Evolutionary conservation across 2,888 invertebrate species (phyloP), one percentile per base, ranked within the genome.

Genomic region (Slavum lentiscoides): DNA sequence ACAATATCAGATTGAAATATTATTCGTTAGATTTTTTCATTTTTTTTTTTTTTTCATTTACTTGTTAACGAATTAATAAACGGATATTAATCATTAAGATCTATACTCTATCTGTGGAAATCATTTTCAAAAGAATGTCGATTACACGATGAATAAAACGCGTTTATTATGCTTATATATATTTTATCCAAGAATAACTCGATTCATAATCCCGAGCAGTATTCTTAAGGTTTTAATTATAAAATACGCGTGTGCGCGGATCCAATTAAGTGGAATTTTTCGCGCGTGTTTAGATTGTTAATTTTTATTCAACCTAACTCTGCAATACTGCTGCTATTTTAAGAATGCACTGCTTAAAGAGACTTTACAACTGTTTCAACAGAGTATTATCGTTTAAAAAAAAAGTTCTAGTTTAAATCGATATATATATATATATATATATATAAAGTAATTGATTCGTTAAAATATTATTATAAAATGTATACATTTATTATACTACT

Each of bases 241-340:
- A 53, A 69, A 69, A 77, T 21, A 30, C 17, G 61, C 61, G 74
- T 62, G 53, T 21, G 19, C 11, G 53, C 23, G 11, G 21, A 53
- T 69, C 76, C 76, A 77, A 77, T 77, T 77, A 77, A 77, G 61
- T 17, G 76, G 69, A 77, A 69, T 77, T 69, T 53, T 69, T 69
- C 43, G 53, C 37, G 49, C 76, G 68, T 69, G 76, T 69, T 69
- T 62, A 49, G 69, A 69, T 69, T 69, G 61, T 11, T 69, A 77
- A 69, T 69, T 69, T 76, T 76, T 69, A 19, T 69, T 17, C 21
- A 9, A 37, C 49, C 15, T 7, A 53, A 61, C 58, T 39, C 17
- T 73, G 61, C 75, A 17, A 37, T 67, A 67, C 58, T 67, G 13
- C 7, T 7, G 66, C 53, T 59, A 43, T 67, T 43, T 43, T 43